Percentiles rank a stretch among this genome's conserved stretches.
Evolutionary conservation across 2,888 invertebrate species (phyloP).

Genomic region (Rosalia funebris): DNA sequence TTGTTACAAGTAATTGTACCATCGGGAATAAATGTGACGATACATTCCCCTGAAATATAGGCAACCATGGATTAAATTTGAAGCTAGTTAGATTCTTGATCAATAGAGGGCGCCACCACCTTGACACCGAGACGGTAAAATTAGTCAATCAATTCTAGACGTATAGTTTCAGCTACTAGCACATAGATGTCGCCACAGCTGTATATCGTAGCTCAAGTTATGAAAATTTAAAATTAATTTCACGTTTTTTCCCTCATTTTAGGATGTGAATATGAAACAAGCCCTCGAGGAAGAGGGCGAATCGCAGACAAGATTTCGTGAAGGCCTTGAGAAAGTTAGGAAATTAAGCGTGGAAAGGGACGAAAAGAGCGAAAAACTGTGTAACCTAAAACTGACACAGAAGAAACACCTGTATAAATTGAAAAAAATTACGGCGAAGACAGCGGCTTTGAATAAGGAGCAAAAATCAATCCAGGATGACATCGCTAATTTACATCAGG

Average conservation of each 20-base stretch:
- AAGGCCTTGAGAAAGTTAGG: background rate
- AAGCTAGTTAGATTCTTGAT: too few species aligned
- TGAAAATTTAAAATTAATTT: background rate
- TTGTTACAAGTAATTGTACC: too few species aligned
- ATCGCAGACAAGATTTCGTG: background rate
- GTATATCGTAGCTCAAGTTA: too few species aligned
- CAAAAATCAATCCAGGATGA: background rate
- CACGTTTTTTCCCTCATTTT: background rate
- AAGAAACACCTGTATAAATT: constrained; percentile 11
- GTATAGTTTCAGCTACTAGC: background rate
- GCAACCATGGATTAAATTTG: too few species aligned
- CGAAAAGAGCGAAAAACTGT: constrained; percentile 8
- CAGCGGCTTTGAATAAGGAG: background rate
- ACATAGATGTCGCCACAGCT: background rate
- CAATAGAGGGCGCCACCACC: too few species aligned
- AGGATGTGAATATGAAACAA: constrained; percentile 14
- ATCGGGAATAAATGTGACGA: too few species aligned
- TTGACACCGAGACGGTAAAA: too few species aligned
- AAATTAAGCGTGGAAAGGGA: constrained; percentile 1
- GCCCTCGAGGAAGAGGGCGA: background rate
- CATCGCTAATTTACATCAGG: constrained; percentile 1
- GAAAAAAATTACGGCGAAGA: background rate
- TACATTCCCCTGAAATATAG: too few species aligned
- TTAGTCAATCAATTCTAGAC: too few species aligned
- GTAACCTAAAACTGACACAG: background rate